Evolutionary conservation across 2,113 vertebrate species (phyloP).

Genomic region (Halcyon senegalensis): DNA sequence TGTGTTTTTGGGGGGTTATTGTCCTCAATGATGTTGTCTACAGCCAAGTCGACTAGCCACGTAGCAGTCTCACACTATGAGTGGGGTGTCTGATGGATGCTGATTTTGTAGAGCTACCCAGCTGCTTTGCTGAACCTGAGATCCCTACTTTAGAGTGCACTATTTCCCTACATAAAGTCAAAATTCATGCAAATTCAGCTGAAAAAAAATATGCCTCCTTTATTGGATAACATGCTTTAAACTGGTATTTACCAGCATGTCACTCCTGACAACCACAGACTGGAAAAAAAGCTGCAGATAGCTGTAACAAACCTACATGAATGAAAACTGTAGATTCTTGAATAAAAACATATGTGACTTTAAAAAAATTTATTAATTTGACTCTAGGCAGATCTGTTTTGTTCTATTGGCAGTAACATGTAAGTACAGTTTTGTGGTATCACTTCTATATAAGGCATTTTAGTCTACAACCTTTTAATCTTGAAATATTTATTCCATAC

Average conservation of each 20-base stretch:
- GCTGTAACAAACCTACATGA: background rate
- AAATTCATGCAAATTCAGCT: background rate
- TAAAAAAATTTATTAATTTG: background rate
- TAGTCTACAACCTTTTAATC: background rate
- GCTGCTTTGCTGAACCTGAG: background rate
- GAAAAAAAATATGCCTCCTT: background rate
- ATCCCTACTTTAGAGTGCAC: background rate
- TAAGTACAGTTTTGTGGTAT: background rate
- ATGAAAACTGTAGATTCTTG: background rate
- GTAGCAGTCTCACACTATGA: background rate
- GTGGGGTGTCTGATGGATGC: background rate
- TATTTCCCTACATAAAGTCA: background rate
- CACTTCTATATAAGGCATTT: background rate
- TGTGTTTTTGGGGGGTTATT: background rate
- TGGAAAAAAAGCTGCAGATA: background rate
- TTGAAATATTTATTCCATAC: background rate
- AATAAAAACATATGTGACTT: background rate
- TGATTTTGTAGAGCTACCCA: background rate
- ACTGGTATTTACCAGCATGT: background rate
- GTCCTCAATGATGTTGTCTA: background rate
- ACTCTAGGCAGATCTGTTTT: background rate
- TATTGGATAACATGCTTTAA: background rate
- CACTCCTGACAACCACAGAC: background rate
- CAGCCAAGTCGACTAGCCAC: background rate
- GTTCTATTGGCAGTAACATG: background rate